Conservation (phyloP, 2,888 invertebrate species). For the Cataglyphis albicans region DNA sequence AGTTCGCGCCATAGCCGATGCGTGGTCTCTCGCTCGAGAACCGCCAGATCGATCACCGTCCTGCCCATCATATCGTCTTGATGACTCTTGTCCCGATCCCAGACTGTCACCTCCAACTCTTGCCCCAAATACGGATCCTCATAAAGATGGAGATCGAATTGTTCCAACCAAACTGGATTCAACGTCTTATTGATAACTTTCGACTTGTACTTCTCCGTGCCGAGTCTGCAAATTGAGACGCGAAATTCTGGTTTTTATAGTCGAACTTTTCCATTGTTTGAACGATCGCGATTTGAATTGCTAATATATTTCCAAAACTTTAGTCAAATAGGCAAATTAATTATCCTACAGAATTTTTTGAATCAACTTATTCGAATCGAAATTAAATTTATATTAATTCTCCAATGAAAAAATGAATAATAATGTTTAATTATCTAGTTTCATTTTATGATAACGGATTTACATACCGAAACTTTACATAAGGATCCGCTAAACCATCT, state of each 20-base stretch:
- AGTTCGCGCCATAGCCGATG: conserved; percentile 95
- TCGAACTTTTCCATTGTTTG: neutral
- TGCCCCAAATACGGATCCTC: conserved; percentile 94
- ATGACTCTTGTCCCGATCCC: conserved; percentile 94
- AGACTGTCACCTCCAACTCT: conserved; percentile 95
- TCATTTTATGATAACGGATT: neutral
- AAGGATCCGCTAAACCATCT: conserved; percentile 96
- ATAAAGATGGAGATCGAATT: conserved; percentile 98
- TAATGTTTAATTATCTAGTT: neutral
- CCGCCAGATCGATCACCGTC: conserved; percentile 93
- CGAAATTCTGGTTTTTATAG: neutral
- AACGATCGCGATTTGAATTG: neutral
- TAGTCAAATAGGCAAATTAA: neutral
- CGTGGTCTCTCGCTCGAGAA: conserved; percentile 95
- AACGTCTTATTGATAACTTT: conserved; percentile 94
- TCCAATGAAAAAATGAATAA: neutral
- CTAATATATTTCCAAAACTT: conserved; percentile 10
- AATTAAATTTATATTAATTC: neutral
- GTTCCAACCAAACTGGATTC: conserved; percentile 97
- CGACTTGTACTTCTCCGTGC: conserved; percentile 98
- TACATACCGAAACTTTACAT: conserved; percentile 96
- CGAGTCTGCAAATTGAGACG: conserved; percentile 89
- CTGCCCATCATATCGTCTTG: conserved; percentile 95
- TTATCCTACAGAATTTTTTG: neutral
- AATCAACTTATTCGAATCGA: neutral